Conservation (phyloP, 1,140 invertebrate species). For the Bombus pascuorum region DNA sequence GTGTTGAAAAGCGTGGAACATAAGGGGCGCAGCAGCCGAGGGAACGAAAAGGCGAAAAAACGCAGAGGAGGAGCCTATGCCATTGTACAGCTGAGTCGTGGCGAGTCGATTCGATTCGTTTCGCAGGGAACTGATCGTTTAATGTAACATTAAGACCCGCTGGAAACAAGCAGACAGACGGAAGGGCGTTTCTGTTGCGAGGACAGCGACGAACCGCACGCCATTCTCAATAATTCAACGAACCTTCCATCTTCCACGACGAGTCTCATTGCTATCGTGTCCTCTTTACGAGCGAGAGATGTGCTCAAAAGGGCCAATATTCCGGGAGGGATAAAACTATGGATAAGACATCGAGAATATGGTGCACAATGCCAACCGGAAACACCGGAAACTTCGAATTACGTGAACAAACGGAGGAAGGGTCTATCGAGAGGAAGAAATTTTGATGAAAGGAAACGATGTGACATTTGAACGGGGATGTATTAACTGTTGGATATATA, state of each 20-base stretch:
- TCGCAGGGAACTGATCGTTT: slow-evolving; percentile 45
- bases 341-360: not conserved
- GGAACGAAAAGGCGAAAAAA: not conserved
- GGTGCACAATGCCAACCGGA: not conserved
- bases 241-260: slow-evolving; percentile 75
- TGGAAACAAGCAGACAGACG: slow-evolving; percentile 2
- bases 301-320: not conserved
- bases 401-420: not conserved
- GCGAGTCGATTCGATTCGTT: slow-evolving; percentile 20
- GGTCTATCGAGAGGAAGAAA: not conserved
- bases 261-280: slow-evolving; percentile 49
- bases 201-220: slow-evolving; percentile 69
- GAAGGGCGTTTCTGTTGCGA: slow-evolving; percentile 44
- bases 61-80: not conserved
- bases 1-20: not conserved
- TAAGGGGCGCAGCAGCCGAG: not conserved
- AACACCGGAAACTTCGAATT: not conserved
- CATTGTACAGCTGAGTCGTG: not conserved
- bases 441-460: not conserved
- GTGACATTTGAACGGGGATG: not conserved
- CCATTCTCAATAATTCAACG: slow-evolving; percentile 80
- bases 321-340: not conserved
- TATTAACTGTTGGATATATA: too few species aligned
- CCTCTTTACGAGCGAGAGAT: slow-evolving; percentile 31
- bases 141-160: slow-evolving; percentile 58